phyloP scores from a whole-genome alignment of 1,140 invertebrate species.

The Idris sp. region DNA sequence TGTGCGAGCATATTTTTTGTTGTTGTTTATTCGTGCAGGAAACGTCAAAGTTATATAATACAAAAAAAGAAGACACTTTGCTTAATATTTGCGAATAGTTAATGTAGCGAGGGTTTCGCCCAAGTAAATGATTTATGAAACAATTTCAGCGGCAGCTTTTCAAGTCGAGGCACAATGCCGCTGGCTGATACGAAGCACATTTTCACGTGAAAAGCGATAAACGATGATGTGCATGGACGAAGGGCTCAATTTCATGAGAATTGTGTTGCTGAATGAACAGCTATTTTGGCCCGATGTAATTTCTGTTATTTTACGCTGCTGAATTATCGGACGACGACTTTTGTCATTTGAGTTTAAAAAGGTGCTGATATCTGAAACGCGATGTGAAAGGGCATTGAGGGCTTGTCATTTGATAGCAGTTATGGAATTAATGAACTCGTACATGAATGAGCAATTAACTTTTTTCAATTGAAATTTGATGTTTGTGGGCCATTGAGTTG shows the following conservation, averaged over 20 bases:
- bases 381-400: background rate
- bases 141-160: constrained; percentile 10
- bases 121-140: constrained; percentile 44
- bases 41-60: too few relatives aligned
- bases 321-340: background rate
- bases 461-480: constrained; percentile 7
- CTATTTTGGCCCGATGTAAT: constrained; percentile 11
- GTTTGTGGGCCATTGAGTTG: background rate
- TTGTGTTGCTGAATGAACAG: too few relatives aligned
- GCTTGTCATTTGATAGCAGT: background rate
- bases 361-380: constrained; percentile 2
- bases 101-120: constrained; percentile 15
- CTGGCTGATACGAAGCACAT: background rate
- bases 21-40: too few relatives aligned
- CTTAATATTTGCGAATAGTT: constrained; percentile 20
- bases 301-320: constrained; percentile 6
- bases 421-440: constrained; percentile 6
- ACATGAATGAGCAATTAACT: constrained; percentile 14
- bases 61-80: too few relatives aligned
- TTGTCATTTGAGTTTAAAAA: background rate
- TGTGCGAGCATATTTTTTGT: too few relatives aligned
- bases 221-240: background rate
- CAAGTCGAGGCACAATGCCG: too few relatives aligned
- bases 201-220: constrained; percentile 9
- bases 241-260: background rate